Conservation (phyloP, 2,797 vertebrate species). For the Fratercula arctica region DNA sequence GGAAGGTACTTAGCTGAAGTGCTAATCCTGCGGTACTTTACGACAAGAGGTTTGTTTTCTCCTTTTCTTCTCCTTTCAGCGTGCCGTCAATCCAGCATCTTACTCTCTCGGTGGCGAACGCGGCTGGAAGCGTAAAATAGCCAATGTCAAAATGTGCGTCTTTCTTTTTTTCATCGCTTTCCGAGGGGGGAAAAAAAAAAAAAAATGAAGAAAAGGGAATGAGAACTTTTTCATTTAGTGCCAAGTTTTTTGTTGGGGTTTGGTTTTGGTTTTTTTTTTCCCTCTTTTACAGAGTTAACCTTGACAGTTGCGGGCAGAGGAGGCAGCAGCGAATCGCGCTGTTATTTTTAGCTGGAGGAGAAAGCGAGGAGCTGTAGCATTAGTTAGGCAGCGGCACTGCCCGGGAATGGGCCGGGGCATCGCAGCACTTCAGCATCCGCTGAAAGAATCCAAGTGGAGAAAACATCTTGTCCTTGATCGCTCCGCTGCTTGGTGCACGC, state of each 20-base stretch:
- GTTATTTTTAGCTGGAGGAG: conserved; percentile 59
- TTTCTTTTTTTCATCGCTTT: not conserved
- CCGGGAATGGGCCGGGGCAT: not conserved
- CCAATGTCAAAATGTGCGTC: not conserved
- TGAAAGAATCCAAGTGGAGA: not conserved
- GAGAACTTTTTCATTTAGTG: not conserved
- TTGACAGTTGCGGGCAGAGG: conserved; percentile 34
- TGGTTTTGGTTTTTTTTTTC: not conserved
- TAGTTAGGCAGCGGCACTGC: not conserved
- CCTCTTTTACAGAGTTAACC: conserved; percentile 39
- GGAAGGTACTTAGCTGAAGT: conserved; percentile 7
- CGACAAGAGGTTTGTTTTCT: conserved; percentile 16
- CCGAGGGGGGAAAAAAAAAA: not conserved
- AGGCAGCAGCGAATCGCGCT: not conserved
- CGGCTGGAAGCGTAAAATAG: not conserved
- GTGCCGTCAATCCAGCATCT: not conserved
- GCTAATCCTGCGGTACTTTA: not conserved
- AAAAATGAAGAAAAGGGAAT: not conserved
- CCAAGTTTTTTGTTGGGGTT: not conserved
- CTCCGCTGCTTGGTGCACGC: not conserved
- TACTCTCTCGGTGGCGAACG: not conserved
- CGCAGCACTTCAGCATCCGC: not conserved
- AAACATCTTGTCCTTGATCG: conserved; percentile 14
- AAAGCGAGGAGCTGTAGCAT: not conserved
- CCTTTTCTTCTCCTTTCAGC: not conserved